Conservation (phyloP, 2,797 vertebrate species). For the Cetoscarus ocellatus region DNA sequence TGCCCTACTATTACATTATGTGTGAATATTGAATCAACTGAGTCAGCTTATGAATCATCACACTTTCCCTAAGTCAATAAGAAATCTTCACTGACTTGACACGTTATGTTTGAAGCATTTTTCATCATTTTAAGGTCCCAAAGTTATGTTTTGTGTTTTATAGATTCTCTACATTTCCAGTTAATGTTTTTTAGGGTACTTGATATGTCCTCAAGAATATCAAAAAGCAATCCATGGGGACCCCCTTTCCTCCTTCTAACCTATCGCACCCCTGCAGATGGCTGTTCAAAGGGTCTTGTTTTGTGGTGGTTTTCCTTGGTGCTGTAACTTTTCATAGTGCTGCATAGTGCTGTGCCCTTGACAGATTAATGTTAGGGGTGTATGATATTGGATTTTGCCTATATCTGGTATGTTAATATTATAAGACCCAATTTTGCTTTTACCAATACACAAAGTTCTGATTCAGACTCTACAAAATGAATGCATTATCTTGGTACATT, state of each 20-base stretch:
- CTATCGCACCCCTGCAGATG: too few species aligned
- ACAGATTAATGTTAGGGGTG: too few species aligned
- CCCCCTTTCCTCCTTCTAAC: background rate
- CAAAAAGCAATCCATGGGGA: background rate
- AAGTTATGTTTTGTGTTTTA: conserved; percentile 21
- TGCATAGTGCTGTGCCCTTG: too few species aligned
- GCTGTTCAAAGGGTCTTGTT: too few species aligned
- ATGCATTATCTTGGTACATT: too few species aligned
- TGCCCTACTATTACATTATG: conserved; percentile 75
- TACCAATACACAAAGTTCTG: too few species aligned
- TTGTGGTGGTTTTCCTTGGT: too few species aligned
- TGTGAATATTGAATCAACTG: conserved; percentile 71
- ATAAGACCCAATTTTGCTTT: too few species aligned
- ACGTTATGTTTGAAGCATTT: conserved; percentile 42
- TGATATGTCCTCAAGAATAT: background rate
- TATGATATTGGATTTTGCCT: too few species aligned
- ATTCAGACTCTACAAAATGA: too few species aligned
- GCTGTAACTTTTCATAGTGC: too few species aligned
- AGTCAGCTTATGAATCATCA: conserved; percentile 70
- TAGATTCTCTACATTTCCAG: background rate
- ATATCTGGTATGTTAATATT: too few species aligned
- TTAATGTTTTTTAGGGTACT: background rate
- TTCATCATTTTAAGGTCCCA: background rate
- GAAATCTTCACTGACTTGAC: conserved; percentile 48
- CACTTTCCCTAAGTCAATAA: conserved; percentile 69